A percentile compares a stretch with the other conserved stretches of the same genome.
These are phyloP conservation scores for Scalopus aquaticus DNA, from an alignment of 2,113 vertebrate genomes.

Conservation along the genomic window DNA sequence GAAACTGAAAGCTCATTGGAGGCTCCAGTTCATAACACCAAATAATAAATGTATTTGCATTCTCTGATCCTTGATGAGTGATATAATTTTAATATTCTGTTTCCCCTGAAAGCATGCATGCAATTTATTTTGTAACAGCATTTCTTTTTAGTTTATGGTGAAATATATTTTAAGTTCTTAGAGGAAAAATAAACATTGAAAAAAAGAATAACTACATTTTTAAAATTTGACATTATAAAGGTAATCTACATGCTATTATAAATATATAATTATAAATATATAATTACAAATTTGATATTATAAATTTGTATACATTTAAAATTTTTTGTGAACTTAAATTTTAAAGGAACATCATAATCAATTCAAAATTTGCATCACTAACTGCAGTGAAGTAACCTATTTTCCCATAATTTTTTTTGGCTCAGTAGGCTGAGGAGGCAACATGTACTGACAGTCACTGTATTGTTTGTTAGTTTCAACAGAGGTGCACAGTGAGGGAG, in stretches of 20 bases:
- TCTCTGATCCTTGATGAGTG: not conserved
- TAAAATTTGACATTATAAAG: not conserved
- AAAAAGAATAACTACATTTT: not conserved
- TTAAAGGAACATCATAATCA: constrained; percentile 36
- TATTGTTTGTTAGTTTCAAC: constrained; percentile 76
- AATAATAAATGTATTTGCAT: constrained; percentile 50
- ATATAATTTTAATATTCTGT: not conserved
- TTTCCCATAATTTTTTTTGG: constrained; percentile 77
- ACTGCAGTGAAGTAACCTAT: constrained; percentile 47
- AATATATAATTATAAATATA: too few species aligned
- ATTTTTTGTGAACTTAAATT: constrained; percentile 50
- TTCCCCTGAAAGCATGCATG: not conserved
- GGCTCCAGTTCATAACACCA: not conserved
- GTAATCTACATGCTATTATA: too few species aligned
- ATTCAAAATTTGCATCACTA: constrained; percentile 52
- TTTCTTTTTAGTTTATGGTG: constrained; percentile 18
- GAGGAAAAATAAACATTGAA: not conserved
- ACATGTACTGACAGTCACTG: constrained; percentile 75
- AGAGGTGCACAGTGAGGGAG: constrained; percentile 73
- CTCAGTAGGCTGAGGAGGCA: constrained; percentile 73
- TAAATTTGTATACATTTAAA: not conserved
- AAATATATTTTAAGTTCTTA: constrained; percentile 44
- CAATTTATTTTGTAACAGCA: not conserved
- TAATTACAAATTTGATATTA: not conserved
- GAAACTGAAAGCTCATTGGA: constrained; percentile 16